Base-by-base conservation (phyloP, 2,113 vertebrate species). In the Sinocyclocheilus anophthalmus region DNA sequence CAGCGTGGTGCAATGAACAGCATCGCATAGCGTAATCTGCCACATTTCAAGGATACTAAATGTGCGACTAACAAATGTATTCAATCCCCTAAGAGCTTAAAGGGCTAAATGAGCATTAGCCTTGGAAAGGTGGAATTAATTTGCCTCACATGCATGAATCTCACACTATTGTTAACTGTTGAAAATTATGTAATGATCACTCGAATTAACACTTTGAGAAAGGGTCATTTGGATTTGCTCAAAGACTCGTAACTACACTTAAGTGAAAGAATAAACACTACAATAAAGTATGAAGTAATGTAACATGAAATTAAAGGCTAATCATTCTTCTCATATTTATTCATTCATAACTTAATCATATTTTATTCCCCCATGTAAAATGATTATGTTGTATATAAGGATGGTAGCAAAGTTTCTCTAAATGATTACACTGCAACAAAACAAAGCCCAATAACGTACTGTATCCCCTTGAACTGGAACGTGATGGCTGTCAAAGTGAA, bases 31-130 rank as follows among this genome's bases (percentile, higher is more conserved):
- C 84, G 77, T 81, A 89, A 87, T 81, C 82, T 78, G 78, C 70
- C 77, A 84, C 67, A 76, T 81, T 76, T 88, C 85, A 84, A 76
- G 76, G 85, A 76, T 86, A 70, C 70, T 89, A 83, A 89, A 85
- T 76, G 30, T 69, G 84, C 11, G 76, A 67, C 84, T 89, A 87
- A 87, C 67, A 76, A 83, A 85, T 84, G 26, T 80, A 87, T 82
- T 83, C 65, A 69, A 72, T 88, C 45, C 24, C 75, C 55, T 39
- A 81, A 85, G 83, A 63, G 65, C 63, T 82, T 86, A 88, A 53
- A 83, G 45, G 76, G 72, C 72, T 83, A 78, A 80, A 84, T 75
- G 45, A 85, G 55, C 42, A 80, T 86, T 88, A 83, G 39, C 55
- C 80, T 59, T 30, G 26, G n/a, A 81, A 81, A 22, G 79, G 50